Evolutionary conservation across 2,113 vertebrate species (phyloP), one percentile per base, ranked within the genome.

Genomic region (Plestiodon gilberti): DNA sequence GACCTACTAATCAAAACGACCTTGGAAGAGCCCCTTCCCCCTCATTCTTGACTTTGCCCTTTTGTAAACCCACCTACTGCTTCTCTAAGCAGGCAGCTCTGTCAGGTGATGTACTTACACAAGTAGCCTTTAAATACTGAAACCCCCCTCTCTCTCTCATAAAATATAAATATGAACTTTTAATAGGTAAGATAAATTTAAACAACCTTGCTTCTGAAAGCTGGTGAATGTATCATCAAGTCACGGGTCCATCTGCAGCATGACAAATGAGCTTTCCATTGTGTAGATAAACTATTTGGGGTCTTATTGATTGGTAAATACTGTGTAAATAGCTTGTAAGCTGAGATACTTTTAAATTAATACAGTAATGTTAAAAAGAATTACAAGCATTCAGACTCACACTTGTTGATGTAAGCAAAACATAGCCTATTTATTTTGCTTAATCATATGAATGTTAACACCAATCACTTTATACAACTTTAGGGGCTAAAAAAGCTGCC

Each of bases 51-150:
- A 73, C 35, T 30, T 61, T 61, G 28, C 55, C 57, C 14, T 90
- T 93, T 96, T 93, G 83, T 83, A 92, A 89, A 84, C 90, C 89
- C 89, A 59, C 79, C 52, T 85, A 82, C 88, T 92, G 84, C 83
- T 93, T 92, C 93, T 94, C 82, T 91, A 94, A 95, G 88, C 89
- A 94, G 91, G 93, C 92, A 84, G 40, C 93, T 95, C 15, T 20
- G 87, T 91, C 94, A 95, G 94, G 94, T 95, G 95, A 96, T 0
- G 55, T 89, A 82, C 93, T 90, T 74, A 70, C 57, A 89, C 52
- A 81, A 64, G 6, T 86, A 48, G 77, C 6, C 25, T 78, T 90
- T 84, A 89, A 92, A 84, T 86, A 83, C 33, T 35, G 20, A 85
- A 90, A 15, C 33, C 28, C 4, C 43, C n/a, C 17, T 43, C 23